These are phyloP conservation scores for Procavia capensis DNA, from an alignment of 2,113 vertebrate genomes.

Conservation along the genomic window DNA sequence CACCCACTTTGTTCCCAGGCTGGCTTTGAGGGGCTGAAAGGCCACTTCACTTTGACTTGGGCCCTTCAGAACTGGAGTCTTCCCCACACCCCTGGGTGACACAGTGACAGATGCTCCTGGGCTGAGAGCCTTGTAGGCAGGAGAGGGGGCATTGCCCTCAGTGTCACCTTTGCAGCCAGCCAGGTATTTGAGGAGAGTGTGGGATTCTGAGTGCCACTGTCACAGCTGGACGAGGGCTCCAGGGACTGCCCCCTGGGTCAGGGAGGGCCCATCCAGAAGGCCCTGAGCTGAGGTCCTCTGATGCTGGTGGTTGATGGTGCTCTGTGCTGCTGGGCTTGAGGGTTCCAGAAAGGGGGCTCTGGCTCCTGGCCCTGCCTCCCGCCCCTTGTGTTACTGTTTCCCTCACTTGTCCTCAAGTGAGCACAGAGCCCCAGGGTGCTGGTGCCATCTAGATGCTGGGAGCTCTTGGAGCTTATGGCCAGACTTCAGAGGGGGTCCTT, in stretches of 20 bases:
- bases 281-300: neutral
- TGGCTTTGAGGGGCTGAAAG: neutral
- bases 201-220: neutral
- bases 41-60: neutral
- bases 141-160: fast-evolving
- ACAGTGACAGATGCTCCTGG: neutral
- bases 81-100: neutral
- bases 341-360: neutral
- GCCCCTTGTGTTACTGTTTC: neutral
- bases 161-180: fast-evolving
- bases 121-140: neutral
- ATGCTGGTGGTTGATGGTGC: neutral
- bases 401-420: neutral
- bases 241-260: too few relatives aligned
- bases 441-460: neutral
- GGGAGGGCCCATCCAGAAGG: neutral
- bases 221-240: neutral
- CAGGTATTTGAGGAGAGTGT: neutral
- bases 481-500: too few relatives aligned
- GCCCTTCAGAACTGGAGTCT: neutral
- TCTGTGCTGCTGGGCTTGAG: neutral
- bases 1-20: slow-evolving; percentile 43
- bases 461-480: too few relatives aligned
- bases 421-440: fast-evolving
- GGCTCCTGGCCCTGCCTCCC: neutral